phyloP scores from a whole-genome alignment of 2,888 invertebrate genomes.

The Idaea aversata region DNA sequence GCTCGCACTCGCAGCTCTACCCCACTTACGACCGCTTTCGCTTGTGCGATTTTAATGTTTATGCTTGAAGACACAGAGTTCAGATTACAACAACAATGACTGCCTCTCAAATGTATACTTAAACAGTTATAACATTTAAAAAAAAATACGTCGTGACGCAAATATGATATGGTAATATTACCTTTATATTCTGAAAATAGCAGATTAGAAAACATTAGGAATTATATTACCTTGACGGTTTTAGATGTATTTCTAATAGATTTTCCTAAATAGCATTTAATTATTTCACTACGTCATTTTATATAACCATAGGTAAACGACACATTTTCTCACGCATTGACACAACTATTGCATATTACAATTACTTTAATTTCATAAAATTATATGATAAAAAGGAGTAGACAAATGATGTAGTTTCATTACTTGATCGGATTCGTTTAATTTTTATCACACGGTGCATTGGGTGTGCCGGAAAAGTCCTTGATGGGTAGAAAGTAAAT shows the following conservation, averaged over 20 bases:
- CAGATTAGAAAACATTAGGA: slow-evolving; percentile 6
- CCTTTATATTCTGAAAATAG: slow-evolving; percentile 28
- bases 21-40: slow-evolving; percentile 62
- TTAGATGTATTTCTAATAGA: neutral
- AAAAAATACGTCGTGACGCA: slow-evolving; percentile 44
- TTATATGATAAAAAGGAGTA: neutral
- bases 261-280: neutral
- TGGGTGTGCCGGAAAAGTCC: slow-evolving; percentile 61
- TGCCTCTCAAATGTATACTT: slow-evolving; percentile 38
- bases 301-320: neutral
- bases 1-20: slow-evolving; percentile 54
- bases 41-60: slow-evolving; percentile 68
- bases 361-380: neutral
- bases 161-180: slow-evolving; percentile 40
- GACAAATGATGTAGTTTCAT: neutral
- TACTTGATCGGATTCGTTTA: neutral
- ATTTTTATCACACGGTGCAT: slow-evolving; percentile 19
- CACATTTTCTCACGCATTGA: neutral
- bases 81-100: slow-evolving; percentile 40
- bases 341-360: neutral
- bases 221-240: neutral
- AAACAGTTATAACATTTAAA: slow-evolving; percentile 54
- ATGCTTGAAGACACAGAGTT: slow-evolving; percentile 55
- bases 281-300: neutral
- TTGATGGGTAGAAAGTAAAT: slow-evolving; percentile 78